Evolutionary conservation across 2,113 vertebrate genomes (phyloP).

Genomic region (Eudyptes chrysolophus): DNA sequence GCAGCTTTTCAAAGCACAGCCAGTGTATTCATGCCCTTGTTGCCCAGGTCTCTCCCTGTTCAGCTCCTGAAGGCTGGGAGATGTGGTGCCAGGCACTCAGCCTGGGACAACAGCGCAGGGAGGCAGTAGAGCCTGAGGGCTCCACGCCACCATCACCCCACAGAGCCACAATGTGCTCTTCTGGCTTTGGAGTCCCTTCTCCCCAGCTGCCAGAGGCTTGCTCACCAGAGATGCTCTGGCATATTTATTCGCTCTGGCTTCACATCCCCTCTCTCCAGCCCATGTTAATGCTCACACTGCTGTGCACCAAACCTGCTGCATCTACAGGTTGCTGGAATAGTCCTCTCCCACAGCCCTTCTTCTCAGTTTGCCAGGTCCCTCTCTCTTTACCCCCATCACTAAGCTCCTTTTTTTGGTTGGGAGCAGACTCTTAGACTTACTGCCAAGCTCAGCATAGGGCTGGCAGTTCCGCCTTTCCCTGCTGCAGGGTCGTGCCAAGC

Average conservation of each 20-base stretch:
- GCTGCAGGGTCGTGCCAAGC: neutral
- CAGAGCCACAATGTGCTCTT: neutral
- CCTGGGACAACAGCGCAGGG: neutral
- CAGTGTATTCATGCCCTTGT: neutral
- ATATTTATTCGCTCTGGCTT: neutral
- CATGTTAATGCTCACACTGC: neutral
- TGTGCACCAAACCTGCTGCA: neutral
- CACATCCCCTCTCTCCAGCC: neutral
- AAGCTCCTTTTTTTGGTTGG: neutral
- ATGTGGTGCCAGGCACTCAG: neutral
- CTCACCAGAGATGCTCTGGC: neutral
- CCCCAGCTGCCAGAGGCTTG: neutral
- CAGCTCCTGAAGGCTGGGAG: neutral
- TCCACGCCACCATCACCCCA: neutral
- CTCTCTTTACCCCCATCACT: neutral
- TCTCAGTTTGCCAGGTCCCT: neutral
- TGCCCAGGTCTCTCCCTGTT: neutral
- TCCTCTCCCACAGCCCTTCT: neutral
- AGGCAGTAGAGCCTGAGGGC: neutral
- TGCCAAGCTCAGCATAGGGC: neutral
- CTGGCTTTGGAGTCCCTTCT: neutral
- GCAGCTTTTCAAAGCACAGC: neutral
- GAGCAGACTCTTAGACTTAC: neutral
- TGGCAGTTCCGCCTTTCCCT: neutral
- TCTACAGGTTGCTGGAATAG: neutral